Evolutionary conservation across 2,113 vertebrate genomes (phyloP), one percentile per base, ranked within the genome.

Genomic region (Urocitellus parryii): DNA sequence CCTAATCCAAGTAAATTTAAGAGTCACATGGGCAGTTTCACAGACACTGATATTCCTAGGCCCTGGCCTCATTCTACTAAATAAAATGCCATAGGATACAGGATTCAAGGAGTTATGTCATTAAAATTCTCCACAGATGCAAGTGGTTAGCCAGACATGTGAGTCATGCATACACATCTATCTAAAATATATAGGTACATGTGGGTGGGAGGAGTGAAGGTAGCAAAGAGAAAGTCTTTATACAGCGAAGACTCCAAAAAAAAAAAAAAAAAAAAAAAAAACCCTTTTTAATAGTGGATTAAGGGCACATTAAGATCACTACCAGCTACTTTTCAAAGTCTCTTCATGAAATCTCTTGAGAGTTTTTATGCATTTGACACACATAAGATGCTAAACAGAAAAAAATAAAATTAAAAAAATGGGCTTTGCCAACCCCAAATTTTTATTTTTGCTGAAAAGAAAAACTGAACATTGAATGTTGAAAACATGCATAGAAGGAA

Each of bases 131-230:
- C 32, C 20, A 70, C 2, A 77, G 37, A 22, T 32, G 14, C 16
- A 79, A 79, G 2, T 29, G n/a, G 78, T 79, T 22, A 65, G 22
- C 0, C 18, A 79, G 7, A 8, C 48, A 77, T 96, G 27, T 74
- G 37, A 88, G 25, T 4, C 1, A 22, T 9, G 13, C 1, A 51
- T 16, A 11, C 0, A 32, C 1, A 84, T 18, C 42, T 63, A 51
- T 3, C 67, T 73, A 73, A 73, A 70, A n/a, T 95, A 39, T 9
- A 16, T 4, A n/a, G 24, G 0, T n/a, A 39, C 37, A 25, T 27
- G 8, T 53, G 32, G 2, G 5, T 67, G 0, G 8, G 8, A 70
- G 42, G 24, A 24, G 61, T 18, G 1, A 20, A 2, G 7, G 42
- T 12, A 74, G 29, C 0, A n/a, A 73, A 56, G 8, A 29, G 17